Base-by-base conservation (phyloP, 2,113 vertebrate genomes). In the Alligator sinensis region DNA sequence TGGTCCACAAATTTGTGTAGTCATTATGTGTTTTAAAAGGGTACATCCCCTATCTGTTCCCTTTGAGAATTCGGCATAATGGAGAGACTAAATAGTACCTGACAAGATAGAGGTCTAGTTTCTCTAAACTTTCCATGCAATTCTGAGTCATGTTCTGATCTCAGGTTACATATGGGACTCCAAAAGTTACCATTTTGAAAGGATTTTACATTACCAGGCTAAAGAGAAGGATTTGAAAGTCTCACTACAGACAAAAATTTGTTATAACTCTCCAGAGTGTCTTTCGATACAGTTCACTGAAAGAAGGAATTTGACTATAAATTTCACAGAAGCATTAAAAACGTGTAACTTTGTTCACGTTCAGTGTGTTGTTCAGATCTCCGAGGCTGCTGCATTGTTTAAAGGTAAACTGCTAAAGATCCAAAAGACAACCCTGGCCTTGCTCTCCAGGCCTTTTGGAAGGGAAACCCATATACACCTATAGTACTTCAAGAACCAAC, bases 261-360 rank as follows among this genome's bases (percentile, higher is more conserved):
- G 47, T 47, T 47, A 27, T 77, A 7, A 0, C 2, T 2, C 2
- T 86, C 22, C 1, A 1, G 3, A 89, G 38, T 34, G 30, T 70
- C 74, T 68, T 30, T 70, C 77, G 58, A 63, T 80, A 82, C 27
- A 84, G 18, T 38, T 75, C 2, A 60, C 22, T 55, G 4, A 3
- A 21, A 27, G 27, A 47, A 47, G 47, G 47, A 47, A 47, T 47
- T 47, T 47, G 47, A 47, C 47, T 47, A 47, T 47, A 47, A 47
- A 47, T 47, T 47, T 47, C 47, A 47, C 47, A 47, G 47, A 47
- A 47, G 47, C 47, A 47, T 47, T 47, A 47, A 47, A 47, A 47
- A 47, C 47, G 47, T 9, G 47, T 47, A 47, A 47, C 9, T 47
- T 47, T 47, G 47, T 47, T 47, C 47, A 9, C 9, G 47, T 9